Conservation (phyloP, 2,113 vertebrate species). For the Xerus inauris region DNA sequence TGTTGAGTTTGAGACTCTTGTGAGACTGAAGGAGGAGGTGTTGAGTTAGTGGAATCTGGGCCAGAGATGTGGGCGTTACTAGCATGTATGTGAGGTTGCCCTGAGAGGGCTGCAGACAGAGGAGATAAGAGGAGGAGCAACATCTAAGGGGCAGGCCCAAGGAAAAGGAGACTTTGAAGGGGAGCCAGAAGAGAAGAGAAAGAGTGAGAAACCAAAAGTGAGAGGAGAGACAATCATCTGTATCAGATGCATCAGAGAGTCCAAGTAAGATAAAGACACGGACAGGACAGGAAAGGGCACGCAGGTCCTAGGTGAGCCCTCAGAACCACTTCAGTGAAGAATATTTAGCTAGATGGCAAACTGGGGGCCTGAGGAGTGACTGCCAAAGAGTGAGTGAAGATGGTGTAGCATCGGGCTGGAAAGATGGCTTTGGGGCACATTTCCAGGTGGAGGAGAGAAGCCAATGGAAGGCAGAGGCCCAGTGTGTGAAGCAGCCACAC, state of each 20-base stretch:
- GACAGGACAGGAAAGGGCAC: rapidly evolving
- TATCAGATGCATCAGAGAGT: background rate
- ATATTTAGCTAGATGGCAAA: background rate
- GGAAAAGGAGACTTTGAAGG: background rate
- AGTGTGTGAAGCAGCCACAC: background rate
- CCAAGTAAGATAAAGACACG: background rate
- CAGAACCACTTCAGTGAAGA: too few species aligned
- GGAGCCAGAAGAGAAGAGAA: background rate
- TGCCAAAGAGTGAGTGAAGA: background rate
- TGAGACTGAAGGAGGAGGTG: too few species aligned
- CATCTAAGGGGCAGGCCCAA: background rate
- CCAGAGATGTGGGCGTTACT: background rate
- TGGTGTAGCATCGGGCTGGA: background rate
- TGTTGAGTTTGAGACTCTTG: background rate
- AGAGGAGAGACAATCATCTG: background rate
- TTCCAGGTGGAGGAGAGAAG: background rate
- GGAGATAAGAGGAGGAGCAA: conserved; percentile 22
- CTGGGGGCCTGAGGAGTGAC: background rate
- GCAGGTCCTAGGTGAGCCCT: background rate
- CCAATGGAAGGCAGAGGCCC: background rate
- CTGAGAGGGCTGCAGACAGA: background rate
- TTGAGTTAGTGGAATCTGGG: background rate
- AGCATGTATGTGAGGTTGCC: background rate
- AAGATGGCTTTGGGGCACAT: background rate
- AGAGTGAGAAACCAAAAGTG: background rate